phyloP scores from a whole-genome alignment of 2,888 invertebrate species.

The Drosophila buzzatii region DNA sequence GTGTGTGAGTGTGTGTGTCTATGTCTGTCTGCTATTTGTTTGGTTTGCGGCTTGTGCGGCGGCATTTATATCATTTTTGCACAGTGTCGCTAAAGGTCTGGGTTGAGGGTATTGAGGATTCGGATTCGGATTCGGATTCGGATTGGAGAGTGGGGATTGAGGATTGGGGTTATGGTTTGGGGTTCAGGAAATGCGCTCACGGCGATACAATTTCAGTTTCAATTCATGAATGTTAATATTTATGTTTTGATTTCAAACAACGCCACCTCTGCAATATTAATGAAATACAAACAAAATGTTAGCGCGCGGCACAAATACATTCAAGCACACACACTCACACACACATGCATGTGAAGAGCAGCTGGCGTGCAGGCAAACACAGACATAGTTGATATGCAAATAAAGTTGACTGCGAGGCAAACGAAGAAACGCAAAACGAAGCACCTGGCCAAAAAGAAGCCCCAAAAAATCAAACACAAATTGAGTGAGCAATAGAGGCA shows the following conservation, averaged over 20 bases:
- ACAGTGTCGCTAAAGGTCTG: slow-evolving; percentile 15
- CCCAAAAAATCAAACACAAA: slow-evolving; percentile 64
- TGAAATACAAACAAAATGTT: slow-evolving; percentile 82
- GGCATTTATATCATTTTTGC: slow-evolving; percentile 75
- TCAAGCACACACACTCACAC: slow-evolving; percentile 29
- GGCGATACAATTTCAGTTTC: slow-evolving; percentile 78
- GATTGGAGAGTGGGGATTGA: not conserved
- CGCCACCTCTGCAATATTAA: slow-evolving; percentile 82
- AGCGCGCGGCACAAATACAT: slow-evolving; percentile 58
- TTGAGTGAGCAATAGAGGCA: slow-evolving; percentile 18
- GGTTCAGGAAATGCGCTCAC: slow-evolving; percentile 69
- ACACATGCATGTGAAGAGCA: slow-evolving; percentile 9
- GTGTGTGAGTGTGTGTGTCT: slow-evolving; percentile 22
- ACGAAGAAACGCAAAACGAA: slow-evolving; percentile 47
- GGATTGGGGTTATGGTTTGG: slow-evolving; percentile 3
- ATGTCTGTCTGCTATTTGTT: slow-evolving; percentile 65
- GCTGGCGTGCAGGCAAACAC: slow-evolving; percentile 42
- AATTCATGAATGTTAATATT: slow-evolving; percentile 83
- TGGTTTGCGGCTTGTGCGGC: slow-evolving; percentile 76
- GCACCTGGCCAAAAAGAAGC: slow-evolving; percentile 68
- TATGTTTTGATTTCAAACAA: slow-evolving; percentile 83
- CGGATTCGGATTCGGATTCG: not conserved
- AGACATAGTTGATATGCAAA: slow-evolving; percentile 79
- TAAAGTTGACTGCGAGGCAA: slow-evolving; percentile 65
- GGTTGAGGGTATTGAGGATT: not conserved